A percentile compares a stretch with the other conserved stretches of the same genome.
Conservation (phyloP, 1,140 invertebrate genomes). For the Pararge aegeria region DNA sequence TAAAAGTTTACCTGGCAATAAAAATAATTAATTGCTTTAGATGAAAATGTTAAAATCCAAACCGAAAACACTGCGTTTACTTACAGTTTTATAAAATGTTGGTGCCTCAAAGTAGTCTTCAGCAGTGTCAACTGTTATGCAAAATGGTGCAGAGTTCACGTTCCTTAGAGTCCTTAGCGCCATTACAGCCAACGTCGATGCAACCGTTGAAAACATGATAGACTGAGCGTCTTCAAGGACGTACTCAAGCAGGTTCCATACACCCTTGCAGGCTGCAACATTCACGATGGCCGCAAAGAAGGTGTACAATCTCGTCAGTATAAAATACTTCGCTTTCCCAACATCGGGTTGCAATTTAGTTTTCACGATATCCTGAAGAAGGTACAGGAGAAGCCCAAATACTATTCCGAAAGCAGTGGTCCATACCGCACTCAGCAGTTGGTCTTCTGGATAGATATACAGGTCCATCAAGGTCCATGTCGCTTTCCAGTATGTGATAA, state of each 20-base stretch:
- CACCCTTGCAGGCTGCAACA: constrained; percentile 37
- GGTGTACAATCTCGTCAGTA: constrained; percentile 38
- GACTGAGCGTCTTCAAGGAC: constrained; percentile 21
- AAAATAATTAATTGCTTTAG: too few species aligned
- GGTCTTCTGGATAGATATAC: constrained; percentile 36
- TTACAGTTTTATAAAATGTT: constrained; percentile 45
- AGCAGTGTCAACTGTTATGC: constrained; percentile 30
- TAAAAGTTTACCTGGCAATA: too few species aligned
- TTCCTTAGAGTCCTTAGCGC: constrained; percentile 38
- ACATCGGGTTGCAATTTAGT: constrained; percentile 30
- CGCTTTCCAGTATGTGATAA: constrained; percentile 39
- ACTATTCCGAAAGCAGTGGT: constrained; percentile 32
- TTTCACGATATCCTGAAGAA: constrained; percentile 30
- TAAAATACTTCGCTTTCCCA: constrained; percentile 31
- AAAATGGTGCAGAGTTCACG: constrained; percentile 34
- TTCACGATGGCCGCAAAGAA: constrained; percentile 33
- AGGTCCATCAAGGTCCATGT: constrained; percentile 41
- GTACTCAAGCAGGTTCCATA: constrained; percentile 40
- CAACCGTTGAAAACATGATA: constrained; percentile 26
- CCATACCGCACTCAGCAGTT: constrained; percentile 28
- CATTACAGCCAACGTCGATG: constrained; percentile 30
- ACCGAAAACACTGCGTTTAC: constrained; percentile 4
- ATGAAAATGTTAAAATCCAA: too few species aligned
- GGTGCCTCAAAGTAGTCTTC: constrained; percentile 44
- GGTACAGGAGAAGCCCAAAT: constrained; percentile 32